A percentile compares a stretch with the other conserved stretches of the same genome.
These are phyloP conservation scores for Microhierax caerulescens DNA, from an alignment of 2,797 vertebrate genomes.

Conservation along the genomic window DNA sequence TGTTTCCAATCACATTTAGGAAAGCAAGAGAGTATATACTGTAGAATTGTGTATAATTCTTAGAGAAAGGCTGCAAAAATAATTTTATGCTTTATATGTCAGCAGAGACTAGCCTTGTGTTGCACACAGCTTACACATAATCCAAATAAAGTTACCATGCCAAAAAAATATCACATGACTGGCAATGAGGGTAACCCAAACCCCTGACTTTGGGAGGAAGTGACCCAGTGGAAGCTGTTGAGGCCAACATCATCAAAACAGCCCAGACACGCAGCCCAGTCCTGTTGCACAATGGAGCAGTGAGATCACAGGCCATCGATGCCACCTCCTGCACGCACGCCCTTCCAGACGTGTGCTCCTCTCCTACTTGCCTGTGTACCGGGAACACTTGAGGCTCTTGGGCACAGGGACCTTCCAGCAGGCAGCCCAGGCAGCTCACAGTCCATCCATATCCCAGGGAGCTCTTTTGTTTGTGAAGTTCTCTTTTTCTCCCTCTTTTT, in stretches of 20 bases:
- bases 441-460: neutral
- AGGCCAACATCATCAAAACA: slow-evolving; percentile 15
- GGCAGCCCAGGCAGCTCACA: neutral
- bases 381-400: neutral
- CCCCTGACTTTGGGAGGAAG: neutral
- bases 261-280: neutral
- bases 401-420: neutral
- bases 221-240: slow-evolving; percentile 9
- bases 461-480: neutral
- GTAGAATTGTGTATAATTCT: neutral
- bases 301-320: neutral
- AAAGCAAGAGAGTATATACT: neutral
- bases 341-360: neutral
- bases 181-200: slow-evolving; percentile 11
- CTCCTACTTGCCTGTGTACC: neutral
- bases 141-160: neutral
- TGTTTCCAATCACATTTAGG: neutral
- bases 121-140: neutral
- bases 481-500: too few relatives aligned
- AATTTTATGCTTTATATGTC: neutral
- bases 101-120: neutral
- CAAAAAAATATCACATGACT: neutral
- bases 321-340: neutral
- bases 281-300: neutral
- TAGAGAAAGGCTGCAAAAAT: neutral